Percentiles rank a stretch among this genome's conserved stretches.
Conservation (phyloP, 2,888 invertebrate genomes). For the Zelleria hepariella region DNA sequence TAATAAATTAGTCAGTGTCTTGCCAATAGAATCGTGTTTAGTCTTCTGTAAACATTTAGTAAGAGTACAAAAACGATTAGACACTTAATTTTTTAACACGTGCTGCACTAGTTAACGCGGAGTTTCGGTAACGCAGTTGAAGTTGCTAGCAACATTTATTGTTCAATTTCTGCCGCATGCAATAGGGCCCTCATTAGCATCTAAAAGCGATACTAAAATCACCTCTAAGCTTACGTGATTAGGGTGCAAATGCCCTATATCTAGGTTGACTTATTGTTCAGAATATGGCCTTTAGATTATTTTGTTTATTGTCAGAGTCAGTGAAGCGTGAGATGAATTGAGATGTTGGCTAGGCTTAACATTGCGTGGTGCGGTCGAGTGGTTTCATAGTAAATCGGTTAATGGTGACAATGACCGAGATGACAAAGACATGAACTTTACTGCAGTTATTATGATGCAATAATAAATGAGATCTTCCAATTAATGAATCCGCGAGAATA, state of each 20-base stretch:
- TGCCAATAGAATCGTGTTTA: not conserved
- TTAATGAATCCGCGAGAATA: too few species aligned
- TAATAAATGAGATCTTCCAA: not conserved
- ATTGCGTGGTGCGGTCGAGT: not conserved
- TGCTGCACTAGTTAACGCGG: not conserved
- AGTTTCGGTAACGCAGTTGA: not conserved
- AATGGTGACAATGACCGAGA: not conserved
- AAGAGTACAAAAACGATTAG: too few species aligned
- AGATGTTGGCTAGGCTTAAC: not conserved
- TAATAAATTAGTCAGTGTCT: too few species aligned
- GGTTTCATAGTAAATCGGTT: not conserved
- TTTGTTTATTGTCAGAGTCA: not conserved
- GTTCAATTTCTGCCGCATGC: not conserved
- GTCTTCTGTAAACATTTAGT: not conserved
- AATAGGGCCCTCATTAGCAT: not conserved
- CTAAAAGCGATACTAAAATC: not conserved
- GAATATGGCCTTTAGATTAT: not conserved
- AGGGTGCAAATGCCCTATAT: not conserved
- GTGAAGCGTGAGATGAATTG: not conserved
- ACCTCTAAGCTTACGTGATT: not conserved
- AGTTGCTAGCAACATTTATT: not conserved
- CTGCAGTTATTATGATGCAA: not conserved
- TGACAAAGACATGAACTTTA: not conserved
- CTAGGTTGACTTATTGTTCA: not conserved
- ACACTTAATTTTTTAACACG: not conserved